A percentile compares a stretch with the other conserved stretches of the same genome.
Conservation (phyloP, 2,888 invertebrate genomes). For the Patella depressa region DNA sequence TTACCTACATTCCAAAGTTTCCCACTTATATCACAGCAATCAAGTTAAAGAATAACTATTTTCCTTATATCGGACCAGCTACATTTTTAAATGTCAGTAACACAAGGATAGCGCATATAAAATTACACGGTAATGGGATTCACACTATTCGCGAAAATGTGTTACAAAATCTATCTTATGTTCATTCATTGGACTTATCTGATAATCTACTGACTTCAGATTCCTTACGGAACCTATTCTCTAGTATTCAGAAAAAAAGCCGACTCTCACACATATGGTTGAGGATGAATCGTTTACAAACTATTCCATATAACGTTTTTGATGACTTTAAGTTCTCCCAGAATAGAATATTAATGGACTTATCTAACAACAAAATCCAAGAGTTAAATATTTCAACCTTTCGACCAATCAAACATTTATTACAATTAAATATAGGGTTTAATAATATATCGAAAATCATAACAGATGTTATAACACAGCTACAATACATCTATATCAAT, state of each 20-base stretch:
- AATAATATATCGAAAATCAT: neutral
- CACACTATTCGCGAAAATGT: neutral
- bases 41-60: neutral
- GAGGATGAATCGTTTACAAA: too few relatives aligned
- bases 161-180: neutral
- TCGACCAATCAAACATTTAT: neutral
- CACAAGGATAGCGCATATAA: neutral
- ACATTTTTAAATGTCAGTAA: neutral
- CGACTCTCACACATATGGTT: too few relatives aligned
- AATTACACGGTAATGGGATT: neutral
- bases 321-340: neutral
- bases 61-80: neutral
- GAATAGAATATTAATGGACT: neutral
- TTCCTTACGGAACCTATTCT: neutral
- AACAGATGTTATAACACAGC: neutral
- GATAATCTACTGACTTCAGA: neutral
- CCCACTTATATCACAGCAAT: neutral
- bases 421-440: neutral
- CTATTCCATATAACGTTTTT: too few relatives aligned
- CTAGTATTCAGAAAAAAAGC: too few relatives aligned
- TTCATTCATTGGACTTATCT: neutral
- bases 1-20: slow-evolving; percentile 6
- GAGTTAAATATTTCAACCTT: neutral
- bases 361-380: neutral
- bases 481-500: neutral